These are phyloP conservation scores for Atractosteus spatula DNA, from an alignment of 2,113 vertebrate genomes.

Conservation along the genomic window DNA sequence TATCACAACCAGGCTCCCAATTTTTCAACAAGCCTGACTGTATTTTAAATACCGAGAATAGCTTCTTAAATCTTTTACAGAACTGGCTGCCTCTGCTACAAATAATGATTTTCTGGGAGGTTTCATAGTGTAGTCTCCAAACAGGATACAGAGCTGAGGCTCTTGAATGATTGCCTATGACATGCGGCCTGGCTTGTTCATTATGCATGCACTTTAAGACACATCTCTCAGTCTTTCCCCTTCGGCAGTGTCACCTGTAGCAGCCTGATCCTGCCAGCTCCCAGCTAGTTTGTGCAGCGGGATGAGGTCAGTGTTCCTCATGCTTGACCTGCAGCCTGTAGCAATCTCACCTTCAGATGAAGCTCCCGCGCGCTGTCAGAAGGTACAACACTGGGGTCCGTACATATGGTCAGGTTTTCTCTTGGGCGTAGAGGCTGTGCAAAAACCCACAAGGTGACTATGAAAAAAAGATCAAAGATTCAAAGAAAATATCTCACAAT, in stretches of 20 bases:
- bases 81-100: not conserved
- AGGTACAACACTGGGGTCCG: not conserved
- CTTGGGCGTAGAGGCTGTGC: not conserved
- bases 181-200: not conserved
- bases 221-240: not conserved
- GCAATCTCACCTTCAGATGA: not conserved
- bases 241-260: not conserved
- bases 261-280: not conserved
- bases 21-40: not conserved
- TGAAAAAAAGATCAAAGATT: not conserved
- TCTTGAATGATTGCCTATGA: not conserved
- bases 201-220: not conserved
- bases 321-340: not conserved
- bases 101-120: too few relatives aligned
- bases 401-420: too few relatives aligned
- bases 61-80: not conserved
- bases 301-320: not conserved
- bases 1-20: not conserved
- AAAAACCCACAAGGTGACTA: too few relatives aligned
- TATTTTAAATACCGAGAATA: too few relatives aligned
- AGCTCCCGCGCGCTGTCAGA: not conserved
- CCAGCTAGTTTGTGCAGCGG: too few relatives aligned
- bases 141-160: not conserved
- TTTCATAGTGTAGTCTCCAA: not conserved
- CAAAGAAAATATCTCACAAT: too few relatives aligned